Evolutionary conservation across 1,140 invertebrate species (phyloP), one percentile per base, ranked within the genome.

Genomic region (Adelges cooleyi): DNA sequence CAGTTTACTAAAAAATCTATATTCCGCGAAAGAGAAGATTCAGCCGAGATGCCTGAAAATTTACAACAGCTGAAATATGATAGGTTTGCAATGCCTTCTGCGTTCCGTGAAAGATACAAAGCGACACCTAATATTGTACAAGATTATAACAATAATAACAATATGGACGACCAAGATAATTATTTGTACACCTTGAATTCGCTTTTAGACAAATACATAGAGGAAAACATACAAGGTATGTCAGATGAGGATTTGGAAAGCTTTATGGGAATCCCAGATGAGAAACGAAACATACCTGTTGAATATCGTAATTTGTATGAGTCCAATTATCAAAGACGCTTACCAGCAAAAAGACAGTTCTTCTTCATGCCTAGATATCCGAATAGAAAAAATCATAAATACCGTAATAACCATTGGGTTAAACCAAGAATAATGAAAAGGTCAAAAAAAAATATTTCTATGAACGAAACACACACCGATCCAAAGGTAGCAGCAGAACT

Each of bases 1-100:
- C 40, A 44, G 15, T n/a, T 44, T 4, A 62, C 6, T 20, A 70
- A 67, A 54, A 46, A 66, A 46, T 71, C 70, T 5, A 67, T 71
- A 22, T 71, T 71, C 54, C 66, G 70, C 22, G 70, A 71, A 53
- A 56, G 70, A 27, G 69, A 68, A 17, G 67, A 68, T 18, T 51
- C 49, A 1, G 56, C 49, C 1, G 56, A 62, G n/a, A n/a, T 38
- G 13, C 66, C 68, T 11, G 69, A 70, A 6, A 20, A 62, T 20
- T 22, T 68, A 17, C 69, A 69, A 50, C 40, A 65, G 22, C 22
- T 69, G 5, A 67, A 65, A 15, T 67, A 62, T 13, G 65, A 70
- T 11, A 38, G 68, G 9, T 51, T 51, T 17, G 13, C 53, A 4
- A 54, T 65, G 10, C 70, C 70, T 5, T 70, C 70, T 11, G 51